These are phyloP conservation scores for Prolemur simus DNA, from an alignment of 2,113 vertebrate species.

Conservation along the genomic window DNA sequence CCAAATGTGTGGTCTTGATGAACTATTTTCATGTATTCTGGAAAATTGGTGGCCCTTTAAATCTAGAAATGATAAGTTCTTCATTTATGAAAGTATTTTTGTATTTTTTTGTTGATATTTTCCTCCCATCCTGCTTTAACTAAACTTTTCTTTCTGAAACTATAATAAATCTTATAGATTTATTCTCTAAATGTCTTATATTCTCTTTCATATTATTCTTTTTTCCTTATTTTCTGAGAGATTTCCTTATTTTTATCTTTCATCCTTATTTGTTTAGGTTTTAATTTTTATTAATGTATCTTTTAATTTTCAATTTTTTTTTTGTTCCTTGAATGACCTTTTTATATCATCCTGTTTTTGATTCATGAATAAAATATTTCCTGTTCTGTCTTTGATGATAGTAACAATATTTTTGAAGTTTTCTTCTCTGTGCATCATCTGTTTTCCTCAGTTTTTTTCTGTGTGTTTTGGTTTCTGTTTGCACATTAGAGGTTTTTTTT, in stretches of 20 bases:
- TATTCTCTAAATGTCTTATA: not conserved
- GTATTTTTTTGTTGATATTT: not conserved
- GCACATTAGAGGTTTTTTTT: not conserved
- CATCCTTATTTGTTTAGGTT: not conserved
- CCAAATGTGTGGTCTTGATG: not conserved
- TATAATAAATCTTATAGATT: not conserved
- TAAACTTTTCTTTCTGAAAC: not conserved
- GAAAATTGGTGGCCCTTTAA: not conserved
- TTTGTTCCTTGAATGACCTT: not conserved
- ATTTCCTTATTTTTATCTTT: not conserved
- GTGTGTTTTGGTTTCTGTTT: not conserved
- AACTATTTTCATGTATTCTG: not conserved
- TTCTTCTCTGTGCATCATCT: not conserved
- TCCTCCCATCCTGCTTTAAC: not conserved
- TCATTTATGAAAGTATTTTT: slow-evolving; percentile 15
- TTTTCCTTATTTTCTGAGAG: not conserved
- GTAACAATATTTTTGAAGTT: not conserved
- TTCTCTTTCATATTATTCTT: not conserved
- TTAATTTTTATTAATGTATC: not conserved
- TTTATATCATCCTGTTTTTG: not conserved
- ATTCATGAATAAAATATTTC: slow-evolving; percentile 19
- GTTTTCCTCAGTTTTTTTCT: not conserved
- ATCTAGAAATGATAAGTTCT: not conserved
- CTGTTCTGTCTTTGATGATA: not conserved
- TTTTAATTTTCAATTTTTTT: not conserved